These are phyloP conservation scores for Carabus problematicus DNA, from an alignment of 2,888 invertebrate genomes.

Conservation along the genomic window DNA sequence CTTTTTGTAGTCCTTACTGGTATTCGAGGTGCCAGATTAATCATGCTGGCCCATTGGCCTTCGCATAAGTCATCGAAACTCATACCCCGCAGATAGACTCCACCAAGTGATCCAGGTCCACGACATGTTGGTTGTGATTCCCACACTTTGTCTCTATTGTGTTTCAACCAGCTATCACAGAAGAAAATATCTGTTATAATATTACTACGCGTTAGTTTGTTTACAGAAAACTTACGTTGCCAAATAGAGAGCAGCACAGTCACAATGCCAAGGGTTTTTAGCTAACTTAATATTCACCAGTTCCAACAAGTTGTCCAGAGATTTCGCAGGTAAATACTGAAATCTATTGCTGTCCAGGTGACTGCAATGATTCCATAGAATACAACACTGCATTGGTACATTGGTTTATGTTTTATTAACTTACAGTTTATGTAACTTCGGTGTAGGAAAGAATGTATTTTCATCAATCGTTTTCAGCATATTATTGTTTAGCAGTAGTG, in stretches of 20 bases:
- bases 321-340: slow-evolving; percentile 70
- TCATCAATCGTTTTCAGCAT: slow-evolving; percentile 70
- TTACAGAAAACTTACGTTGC: slow-evolving; percentile 66
- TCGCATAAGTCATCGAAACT: slow-evolving; percentile 77
- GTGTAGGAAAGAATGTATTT: slow-evolving; percentile 68
- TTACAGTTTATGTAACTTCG: slow-evolving; percentile 75
- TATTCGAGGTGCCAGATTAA: slow-evolving; percentile 70
- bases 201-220: background rate
- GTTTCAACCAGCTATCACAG: slow-evolving; percentile 68
- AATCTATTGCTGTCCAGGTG: slow-evolving; percentile 79
- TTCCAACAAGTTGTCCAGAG: slow-evolving; percentile 69
- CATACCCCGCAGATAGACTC: slow-evolving; percentile 71
- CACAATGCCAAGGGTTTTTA: slow-evolving; percentile 83
- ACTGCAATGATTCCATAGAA: slow-evolving; percentile 59
- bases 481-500: slow-evolving; percentile 75
- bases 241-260: slow-evolving; percentile 76
- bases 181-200: background rate
- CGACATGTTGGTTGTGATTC: slow-evolving; percentile 74
- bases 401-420: slow-evolving; percentile 51
- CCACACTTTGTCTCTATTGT: slow-evolving; percentile 72
- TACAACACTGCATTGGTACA: background rate
- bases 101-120: slow-evolving; percentile 75
- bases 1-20: slow-evolving; percentile 57
- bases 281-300: slow-evolving; percentile 73
- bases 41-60: slow-evolving; percentile 82